Conservation (phyloP, 1,140 invertebrate genomes). For the Homalodisca vitripennis region DNA sequence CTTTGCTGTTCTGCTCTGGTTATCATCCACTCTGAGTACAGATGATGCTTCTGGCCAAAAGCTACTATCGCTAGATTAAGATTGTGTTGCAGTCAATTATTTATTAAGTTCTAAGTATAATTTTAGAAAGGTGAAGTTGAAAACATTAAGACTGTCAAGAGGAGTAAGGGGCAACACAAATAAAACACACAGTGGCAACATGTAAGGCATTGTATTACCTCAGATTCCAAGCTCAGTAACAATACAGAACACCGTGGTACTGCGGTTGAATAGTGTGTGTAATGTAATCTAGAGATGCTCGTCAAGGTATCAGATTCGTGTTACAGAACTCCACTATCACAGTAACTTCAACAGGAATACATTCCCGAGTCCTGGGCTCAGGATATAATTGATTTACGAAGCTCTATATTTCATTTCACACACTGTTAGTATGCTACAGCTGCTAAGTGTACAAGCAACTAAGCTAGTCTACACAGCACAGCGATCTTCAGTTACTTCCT, state of each 20-base stretch:
- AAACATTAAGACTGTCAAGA: too few relatives aligned
- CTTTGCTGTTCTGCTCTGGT: too few relatives aligned
- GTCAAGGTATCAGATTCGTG: neutral
- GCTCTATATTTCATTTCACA: neutral
- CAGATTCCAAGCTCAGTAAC: conserved; percentile 24
- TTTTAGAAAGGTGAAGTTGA: too few relatives aligned
- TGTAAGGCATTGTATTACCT: conserved; percentile 28
- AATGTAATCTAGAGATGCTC: conserved; percentile 1
- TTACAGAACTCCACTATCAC: neutral
- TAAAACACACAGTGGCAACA: conserved; percentile 8
- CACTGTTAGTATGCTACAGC: neutral
- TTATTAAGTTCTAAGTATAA: too few relatives aligned
- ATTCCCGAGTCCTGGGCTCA: too few relatives aligned
- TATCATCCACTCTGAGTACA: too few relatives aligned
- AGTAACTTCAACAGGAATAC: neutral
- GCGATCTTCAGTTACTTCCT: neutral
- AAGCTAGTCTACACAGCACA: conserved; percentile 20
- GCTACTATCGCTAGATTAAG: too few relatives aligned
- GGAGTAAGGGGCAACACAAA: neutral
- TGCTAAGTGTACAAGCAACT: conserved; percentile 14
- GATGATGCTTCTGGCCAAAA: too few relatives aligned
- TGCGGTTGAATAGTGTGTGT: neutral
- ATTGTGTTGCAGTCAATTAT: too few relatives aligned
- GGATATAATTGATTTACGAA: neutral
- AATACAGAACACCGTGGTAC: conserved; percentile 16